Base-by-base conservation (phyloP, 2,888 invertebrate species). In the Pecten maximus region DNA sequence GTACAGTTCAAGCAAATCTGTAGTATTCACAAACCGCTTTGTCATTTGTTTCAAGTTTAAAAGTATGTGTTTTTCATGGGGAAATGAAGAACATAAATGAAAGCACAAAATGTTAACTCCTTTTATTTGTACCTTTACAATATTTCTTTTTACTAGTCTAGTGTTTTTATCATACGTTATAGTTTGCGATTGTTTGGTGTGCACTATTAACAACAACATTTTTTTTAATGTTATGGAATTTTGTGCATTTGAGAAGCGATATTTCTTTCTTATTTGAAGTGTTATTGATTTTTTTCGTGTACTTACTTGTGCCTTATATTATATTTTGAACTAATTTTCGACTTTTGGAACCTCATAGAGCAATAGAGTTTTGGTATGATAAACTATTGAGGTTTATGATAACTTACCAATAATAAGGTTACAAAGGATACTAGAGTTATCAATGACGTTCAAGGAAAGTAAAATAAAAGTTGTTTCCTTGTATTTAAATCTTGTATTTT, bases 1-100 rank as follows among this genome's bases (percentile, higher is more conserved):
- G 35, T 6, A 74, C 28, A 35, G 35, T 28, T 28, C 2, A 3
- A 35, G 15, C 35, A 2, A 74, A 23, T 74, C 28, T 74, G 74
- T 74, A 74, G 74, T 35, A 74, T 74, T 74, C 74, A 74, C 74
- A 74, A 35, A 16, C 74, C 74, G 74, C 74, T 74, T 74, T 74
- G 28, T 28, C 28, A 35, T 19, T 74, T 74, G 12, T 35, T 35
- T 6, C 35, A 28, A 35, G 12, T 74, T 35, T 74, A 74, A 74
- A 74, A 74, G 35, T 74, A 74, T 74, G 28, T 35, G 35, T 74
- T 74, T 74, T 35, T n/a, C 54, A 19, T 6, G 74, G 35, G 35
- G 28, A 35, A 54, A 60, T 2, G n/a, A 35, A 35, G 28, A 35
- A 74, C 28, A 28, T 19, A 35, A 74, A 54, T 35, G 0, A 35